Percentiles rank a stretch among this genome's conserved stretches.
Conservation (phyloP, 1,140 invertebrate species). For the Portunus trituberculatus region DNA sequence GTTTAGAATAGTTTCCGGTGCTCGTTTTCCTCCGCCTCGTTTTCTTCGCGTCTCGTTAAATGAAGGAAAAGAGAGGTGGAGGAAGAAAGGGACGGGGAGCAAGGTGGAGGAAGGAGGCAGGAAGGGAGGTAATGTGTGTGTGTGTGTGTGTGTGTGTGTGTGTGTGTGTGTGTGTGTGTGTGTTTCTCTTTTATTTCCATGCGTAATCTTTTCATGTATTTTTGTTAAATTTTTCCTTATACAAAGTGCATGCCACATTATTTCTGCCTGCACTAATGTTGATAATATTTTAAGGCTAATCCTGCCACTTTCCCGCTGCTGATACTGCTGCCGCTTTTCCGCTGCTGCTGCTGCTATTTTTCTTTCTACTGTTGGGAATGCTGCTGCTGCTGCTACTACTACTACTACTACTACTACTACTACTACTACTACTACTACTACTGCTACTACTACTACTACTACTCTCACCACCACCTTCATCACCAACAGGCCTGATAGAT, state of each 20-base stretch:
- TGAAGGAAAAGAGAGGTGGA: background rate
- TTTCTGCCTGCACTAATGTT: too few species aligned
- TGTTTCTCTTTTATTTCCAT: too few species aligned
- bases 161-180: too few species aligned
- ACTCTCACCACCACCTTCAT: too few species aligned
- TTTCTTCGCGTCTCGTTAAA: background rate
- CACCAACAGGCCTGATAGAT: too few species aligned
- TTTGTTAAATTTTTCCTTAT: too few species aligned
- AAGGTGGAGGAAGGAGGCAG: background rate
- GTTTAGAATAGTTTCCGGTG: background rate
- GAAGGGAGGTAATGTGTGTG: background rate
- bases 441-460: too few species aligned
- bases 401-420: constrained; percentile 14
- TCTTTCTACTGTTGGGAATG: background rate
- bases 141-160: too few species aligned
- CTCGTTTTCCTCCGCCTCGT: background rate
- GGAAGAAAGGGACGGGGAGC: background rate
- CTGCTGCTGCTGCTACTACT: background rate
- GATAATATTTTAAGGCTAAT: too few species aligned
- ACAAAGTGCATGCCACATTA: too few species aligned
- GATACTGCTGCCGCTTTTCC: background rate
- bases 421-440: background rate
- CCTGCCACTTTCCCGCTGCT: background rate
- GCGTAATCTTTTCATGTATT: too few species aligned
- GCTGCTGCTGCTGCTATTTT: background rate